These are phyloP conservation scores for Micronycteris hirsuta DNA, from an alignment of 2,113 vertebrate species.

Conservation along the genomic window DNA sequence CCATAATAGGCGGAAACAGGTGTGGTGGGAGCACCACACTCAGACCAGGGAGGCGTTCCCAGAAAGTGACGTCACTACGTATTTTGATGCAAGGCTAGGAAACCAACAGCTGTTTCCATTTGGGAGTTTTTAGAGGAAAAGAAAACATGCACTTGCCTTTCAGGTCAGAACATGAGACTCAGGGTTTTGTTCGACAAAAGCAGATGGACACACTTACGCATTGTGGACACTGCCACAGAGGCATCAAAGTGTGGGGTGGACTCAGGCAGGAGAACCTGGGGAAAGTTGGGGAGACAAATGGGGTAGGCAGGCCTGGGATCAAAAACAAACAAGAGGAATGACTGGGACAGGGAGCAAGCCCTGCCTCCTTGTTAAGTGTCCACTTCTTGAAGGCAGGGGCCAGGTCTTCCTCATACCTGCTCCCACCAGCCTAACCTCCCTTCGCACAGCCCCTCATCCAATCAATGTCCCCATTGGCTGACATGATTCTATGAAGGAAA, in stretches of 20 bases:
- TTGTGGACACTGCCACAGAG: background rate
- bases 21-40: background rate
- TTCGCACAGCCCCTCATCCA: fast-evolving
- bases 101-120: background rate
- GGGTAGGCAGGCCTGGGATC: background rate
- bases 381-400: background rate
- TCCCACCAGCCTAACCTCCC: background rate
- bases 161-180: background rate
- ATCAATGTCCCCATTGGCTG: background rate
- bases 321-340: background rate
- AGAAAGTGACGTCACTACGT: background rate
- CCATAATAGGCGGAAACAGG: background rate
- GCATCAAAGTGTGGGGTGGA: background rate
- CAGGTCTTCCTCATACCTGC: background rate
- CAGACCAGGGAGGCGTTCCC: background rate
- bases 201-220: too few relatives aligned
- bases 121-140: background rate
- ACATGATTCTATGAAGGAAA: background rate
- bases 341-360: background rate
- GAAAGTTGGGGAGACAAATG: background rate
- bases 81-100: background rate
- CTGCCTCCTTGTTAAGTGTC: background rate
- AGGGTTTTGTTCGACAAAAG: background rate
- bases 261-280: background rate
- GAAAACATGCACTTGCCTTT: background rate